Evolutionary conservation across 2,113 vertebrate species (phyloP).

Genomic region (Psilopogon haemacephalus): DNA sequence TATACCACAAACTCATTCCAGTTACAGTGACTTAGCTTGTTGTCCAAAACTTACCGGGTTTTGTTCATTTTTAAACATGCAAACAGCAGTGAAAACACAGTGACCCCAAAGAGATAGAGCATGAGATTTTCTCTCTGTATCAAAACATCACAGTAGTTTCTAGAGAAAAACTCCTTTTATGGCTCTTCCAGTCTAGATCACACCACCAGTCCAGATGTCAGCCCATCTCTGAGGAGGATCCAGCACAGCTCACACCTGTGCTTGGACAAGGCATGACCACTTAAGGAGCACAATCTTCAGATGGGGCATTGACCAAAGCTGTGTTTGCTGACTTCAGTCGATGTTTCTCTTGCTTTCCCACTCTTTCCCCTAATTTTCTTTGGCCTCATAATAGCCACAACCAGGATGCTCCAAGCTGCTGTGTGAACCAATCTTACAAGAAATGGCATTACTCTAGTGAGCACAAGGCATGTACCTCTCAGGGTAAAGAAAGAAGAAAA

Average conservation of each 20-base stretch:
- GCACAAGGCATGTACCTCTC: background rate
- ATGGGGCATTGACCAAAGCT: background rate
- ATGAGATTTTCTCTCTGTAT: background rate
- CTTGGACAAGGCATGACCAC: background rate
- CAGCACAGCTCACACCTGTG: background rate
- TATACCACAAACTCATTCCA: background rate
- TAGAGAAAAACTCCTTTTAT: background rate
- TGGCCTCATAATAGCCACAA: background rate
- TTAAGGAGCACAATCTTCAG: background rate
- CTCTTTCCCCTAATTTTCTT: background rate
- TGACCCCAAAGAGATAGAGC: background rate
- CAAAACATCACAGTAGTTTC: background rate
- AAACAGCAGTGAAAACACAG: background rate
- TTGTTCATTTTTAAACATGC: background rate
- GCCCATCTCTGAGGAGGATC: background rate
- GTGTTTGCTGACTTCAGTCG: background rate
- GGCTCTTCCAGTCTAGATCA: background rate
- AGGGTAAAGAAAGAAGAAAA: background rate
- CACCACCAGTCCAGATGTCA: background rate
- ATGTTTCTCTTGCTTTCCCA: background rate
- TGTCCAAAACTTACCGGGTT: background rate
- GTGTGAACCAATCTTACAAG: background rate
- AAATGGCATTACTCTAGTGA: background rate
- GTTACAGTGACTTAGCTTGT: background rate
- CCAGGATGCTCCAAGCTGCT: background rate